Conservation (phyloP, 92 coral and sea anemone genomes). For the Epizoanthus rinbou region DNA sequence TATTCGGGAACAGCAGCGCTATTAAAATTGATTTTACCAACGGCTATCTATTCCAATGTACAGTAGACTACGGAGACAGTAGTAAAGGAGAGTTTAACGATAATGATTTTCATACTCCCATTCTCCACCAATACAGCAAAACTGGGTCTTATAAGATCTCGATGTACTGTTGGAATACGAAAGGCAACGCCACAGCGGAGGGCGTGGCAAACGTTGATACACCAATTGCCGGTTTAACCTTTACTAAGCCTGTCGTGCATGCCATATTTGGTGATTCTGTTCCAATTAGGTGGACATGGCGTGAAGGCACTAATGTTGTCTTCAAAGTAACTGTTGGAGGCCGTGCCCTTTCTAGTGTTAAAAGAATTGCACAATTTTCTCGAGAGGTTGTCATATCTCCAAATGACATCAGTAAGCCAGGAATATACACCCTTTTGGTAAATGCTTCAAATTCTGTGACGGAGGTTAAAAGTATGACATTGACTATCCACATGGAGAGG, state of each 20-base stretch:
- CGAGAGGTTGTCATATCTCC: conserved; percentile 43
- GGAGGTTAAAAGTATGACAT: conserved; percentile 31
- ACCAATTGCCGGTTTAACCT: conserved; percentile 59
- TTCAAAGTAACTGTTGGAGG: conserved; percentile 41
- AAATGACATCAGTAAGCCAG: conserved; percentile 57
- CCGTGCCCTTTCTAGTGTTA: background rate
- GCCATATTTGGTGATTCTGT: conserved; percentile 51
- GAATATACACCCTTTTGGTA: conserved; percentile 60
- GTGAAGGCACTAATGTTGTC: conserved; percentile 60
- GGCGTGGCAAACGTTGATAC: conserved; percentile 61
- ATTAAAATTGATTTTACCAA: conserved; percentile 54
- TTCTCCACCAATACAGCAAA: conserved; percentile 48
- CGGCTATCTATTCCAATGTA: conserved; percentile 70
- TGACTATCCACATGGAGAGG: conserved; percentile 47
- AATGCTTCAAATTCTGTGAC: conserved; percentile 74
- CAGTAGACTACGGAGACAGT: conserved; percentile 61
- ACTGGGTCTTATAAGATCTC: conserved; percentile 51
- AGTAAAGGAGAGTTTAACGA: conserved; percentile 24
- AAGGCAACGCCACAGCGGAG: conserved; percentile 34
- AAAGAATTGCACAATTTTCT: conserved; percentile 4
- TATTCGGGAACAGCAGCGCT: conserved; percentile 50
- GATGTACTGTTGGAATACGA: conserved; percentile 50
- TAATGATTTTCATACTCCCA: conserved; percentile 48
- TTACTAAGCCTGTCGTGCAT: conserved; percentile 18
- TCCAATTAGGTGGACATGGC: conserved; percentile 69